Evolutionary conservation across 2,888 invertebrate genomes (phyloP).

Genomic region (Tubulanus polymorphus): DNA sequence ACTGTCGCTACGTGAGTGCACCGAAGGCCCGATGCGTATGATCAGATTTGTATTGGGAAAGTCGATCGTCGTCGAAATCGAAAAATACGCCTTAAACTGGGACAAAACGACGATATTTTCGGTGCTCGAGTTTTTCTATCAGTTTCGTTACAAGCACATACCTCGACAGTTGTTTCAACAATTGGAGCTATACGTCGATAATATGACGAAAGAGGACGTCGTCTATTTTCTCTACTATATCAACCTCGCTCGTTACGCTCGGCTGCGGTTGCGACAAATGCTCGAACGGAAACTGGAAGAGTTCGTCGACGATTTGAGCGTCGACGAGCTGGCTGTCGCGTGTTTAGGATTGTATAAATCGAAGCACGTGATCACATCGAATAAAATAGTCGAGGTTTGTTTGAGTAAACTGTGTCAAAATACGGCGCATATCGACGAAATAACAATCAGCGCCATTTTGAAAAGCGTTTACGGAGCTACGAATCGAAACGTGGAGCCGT

Average conservation of each 20-base stretch:
- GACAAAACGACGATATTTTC: neutral
- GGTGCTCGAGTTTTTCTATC: neutral
- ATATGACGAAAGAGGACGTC: neutral
- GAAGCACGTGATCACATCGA: neutral
- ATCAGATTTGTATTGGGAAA: no score
- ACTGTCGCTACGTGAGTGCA: no score
- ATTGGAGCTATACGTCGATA: neutral
- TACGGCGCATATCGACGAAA: neutral
- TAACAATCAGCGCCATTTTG: neutral
- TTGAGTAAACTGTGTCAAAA: neutral
- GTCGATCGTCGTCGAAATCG: no score
- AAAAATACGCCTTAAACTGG: neutral
- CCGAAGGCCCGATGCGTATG: no score
- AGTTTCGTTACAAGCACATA: neutral
- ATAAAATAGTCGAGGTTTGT: neutral
- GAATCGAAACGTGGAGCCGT: neutral
- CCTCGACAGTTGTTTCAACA: neutral
- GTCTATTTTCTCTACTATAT: neutral
- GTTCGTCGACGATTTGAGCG: constrained; percentile 12
- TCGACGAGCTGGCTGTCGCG: neutral
- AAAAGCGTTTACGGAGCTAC: neutral
- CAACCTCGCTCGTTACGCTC: constrained; percentile 9
- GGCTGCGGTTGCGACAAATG: constrained; percentile 18
- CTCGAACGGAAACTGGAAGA: constrained; percentile 20
- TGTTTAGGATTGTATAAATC: neutral